Conservation (phyloP, 2,113 vertebrate genomes). For the Channa argus region DNA sequence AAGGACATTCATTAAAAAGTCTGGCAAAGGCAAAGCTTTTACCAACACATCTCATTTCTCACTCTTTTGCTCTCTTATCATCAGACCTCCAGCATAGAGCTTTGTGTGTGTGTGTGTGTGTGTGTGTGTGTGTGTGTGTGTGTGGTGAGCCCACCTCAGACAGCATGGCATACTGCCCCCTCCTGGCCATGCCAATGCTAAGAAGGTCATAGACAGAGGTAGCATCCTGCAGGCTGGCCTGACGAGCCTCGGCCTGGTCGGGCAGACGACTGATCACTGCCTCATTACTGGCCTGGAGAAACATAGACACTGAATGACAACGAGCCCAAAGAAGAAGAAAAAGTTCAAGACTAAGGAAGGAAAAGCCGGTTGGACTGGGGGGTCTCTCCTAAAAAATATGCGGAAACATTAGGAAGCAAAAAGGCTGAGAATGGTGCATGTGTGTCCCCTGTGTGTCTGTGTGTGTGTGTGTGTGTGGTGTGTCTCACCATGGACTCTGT, state of each 20-base stretch:
- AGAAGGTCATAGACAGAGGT: slow-evolving; percentile 95
- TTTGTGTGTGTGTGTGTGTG: too few species aligned
- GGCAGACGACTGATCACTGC: slow-evolving; percentile 95
- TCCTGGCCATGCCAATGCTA: slow-evolving; percentile 95
- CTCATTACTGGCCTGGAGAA: slow-evolving; percentile 89
- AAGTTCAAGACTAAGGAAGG: neutral
- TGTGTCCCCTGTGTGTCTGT: neutral
- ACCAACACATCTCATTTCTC: slow-evolving; percentile 52
- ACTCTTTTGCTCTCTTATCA: slow-evolving; percentile 19
- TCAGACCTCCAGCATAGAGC: slow-evolving; percentile 34
- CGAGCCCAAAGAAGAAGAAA: neutral
- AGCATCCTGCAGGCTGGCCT: slow-evolving; percentile 89
- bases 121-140: neutral
- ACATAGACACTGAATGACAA: slow-evolving; percentile 20
- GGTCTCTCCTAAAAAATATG: neutral
- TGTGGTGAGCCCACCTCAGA: slow-evolving; percentile 88
- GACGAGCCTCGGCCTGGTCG: slow-evolving; percentile 90
- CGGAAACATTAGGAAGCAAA: neutral
- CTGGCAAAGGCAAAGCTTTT: slow-evolving; percentile 65
- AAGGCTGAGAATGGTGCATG: neutral
- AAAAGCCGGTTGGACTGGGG: neutral
- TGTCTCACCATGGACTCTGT: slow-evolving; percentile 97
- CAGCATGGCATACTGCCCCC: slow-evolving; percentile 97
- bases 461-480: slow-evolving; percentile 18
- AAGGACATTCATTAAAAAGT: slow-evolving; percentile 67